phyloP scores from a whole-genome alignment of 2,797 vertebrate genomes.

The Cichlasoma orientale region DNA sequence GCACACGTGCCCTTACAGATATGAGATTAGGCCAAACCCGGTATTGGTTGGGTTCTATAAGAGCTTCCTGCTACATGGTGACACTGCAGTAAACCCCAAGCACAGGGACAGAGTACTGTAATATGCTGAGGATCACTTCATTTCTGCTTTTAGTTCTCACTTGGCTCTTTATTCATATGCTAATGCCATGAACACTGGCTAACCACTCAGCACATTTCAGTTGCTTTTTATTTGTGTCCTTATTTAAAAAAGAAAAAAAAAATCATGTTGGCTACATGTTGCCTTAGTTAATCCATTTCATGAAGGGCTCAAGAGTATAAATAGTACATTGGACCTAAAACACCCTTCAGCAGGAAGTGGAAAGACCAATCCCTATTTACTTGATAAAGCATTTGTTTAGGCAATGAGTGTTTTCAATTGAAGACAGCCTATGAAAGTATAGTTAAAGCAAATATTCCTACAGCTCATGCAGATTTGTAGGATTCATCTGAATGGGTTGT shows the following conservation, averaged over 20 bases:
- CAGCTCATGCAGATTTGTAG: slow-evolving; percentile 69
- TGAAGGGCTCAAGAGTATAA: slow-evolving; percentile 66
- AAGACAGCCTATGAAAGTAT: slow-evolving; percentile 36
- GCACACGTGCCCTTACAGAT: not conserved
- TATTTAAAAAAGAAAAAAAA: not conserved
- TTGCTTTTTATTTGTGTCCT: slow-evolving; percentile 45
- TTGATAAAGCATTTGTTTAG: slow-evolving; percentile 68
- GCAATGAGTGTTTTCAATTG: slow-evolving; percentile 58
- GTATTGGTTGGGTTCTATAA: not conserved
- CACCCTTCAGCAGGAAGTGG: slow-evolving; percentile 59
- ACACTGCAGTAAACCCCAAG: slow-evolving; percentile 59
- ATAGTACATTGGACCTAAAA: slow-evolving; percentile 67
- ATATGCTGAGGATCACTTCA: slow-evolving; percentile 5
- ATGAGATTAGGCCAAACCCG: not conserved
- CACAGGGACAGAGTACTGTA: slow-evolving; percentile 61
- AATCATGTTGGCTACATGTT: slow-evolving; percentile 58
- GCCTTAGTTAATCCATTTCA: slow-evolving; percentile 78
- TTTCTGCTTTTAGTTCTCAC: slow-evolving; percentile 8
- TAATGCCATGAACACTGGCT: slow-evolving; percentile 22
- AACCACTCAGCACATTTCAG: slow-evolving; percentile 27
- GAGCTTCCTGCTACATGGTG: slow-evolving; percentile 33
- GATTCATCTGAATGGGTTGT: slow-evolving; percentile 56
- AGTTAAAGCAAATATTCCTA: slow-evolving; percentile 33
- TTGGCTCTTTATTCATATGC: slow-evolving; percentile 22
- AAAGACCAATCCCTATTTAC: slow-evolving; percentile 60